Base-by-base conservation (phyloP, 2,797 vertebrate genomes). In the Brachyalestes nurse region DNA sequence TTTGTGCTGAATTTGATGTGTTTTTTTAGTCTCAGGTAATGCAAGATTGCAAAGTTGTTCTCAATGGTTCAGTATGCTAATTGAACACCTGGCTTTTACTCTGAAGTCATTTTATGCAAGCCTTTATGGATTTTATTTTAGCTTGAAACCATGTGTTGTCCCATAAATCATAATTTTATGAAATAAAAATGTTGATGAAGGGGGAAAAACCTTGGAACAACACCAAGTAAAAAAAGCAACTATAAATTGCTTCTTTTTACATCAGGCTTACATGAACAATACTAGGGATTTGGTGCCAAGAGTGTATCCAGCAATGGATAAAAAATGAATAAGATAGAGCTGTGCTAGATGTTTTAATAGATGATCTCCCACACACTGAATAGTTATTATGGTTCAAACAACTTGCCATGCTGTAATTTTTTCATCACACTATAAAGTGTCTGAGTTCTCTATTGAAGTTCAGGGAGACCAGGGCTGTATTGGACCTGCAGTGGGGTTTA, bases 111-210 rank as follows among this genome's bases (percentile, higher is more conserved):
- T 72, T 57, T 72, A 57, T 19, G 17, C 51, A 13, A 38, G 70
- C 7, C 34, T 72, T 53, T 72, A 40, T 72, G 42, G 38, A 42
- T 67, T 42, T 34, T 34, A 34, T 72, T 40, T 38, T 28, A 21
- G 51, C 70, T 57, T 40, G 49, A 72, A 72, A 72, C 38, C 65
- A 55, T 28, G 49, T 55, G 70, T 57, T 1, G 23, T 57, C 51
- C n/a, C 70, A 72, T 72, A 55, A 72, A 72, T 72, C 49, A 53
- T 55, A 10, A 72, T 57, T 72, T 72, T 40, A 71, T 53, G 69
- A 23, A 71, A 51, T 34, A 53, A 51, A 70, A 28, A 71, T 57
- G 23, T 72, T 25, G n/a, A 25, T 25, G 47, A 70, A 70, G 47
- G 16, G 23, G 10, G 28, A 7, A 28, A 69, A 47, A 69, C 14